Percentiles rank a stretch among this genome's conserved stretches.
Conservation (phyloP, 2,113 vertebrate genomes). For the Cyphomyrus plagiostoma region DNA sequence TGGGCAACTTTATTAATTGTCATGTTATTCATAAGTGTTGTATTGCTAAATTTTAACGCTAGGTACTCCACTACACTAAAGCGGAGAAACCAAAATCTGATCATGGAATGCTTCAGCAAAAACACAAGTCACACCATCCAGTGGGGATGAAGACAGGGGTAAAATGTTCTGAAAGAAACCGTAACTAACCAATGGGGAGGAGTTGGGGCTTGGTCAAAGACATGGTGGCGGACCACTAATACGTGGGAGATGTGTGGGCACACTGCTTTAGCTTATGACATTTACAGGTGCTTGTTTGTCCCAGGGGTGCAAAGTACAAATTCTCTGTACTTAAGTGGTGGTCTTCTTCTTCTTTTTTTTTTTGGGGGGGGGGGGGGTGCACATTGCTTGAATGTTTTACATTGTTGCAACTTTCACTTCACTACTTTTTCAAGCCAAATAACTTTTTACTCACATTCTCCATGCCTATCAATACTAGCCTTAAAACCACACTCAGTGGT, state of each 20-base stretch:
- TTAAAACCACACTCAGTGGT: background rate
- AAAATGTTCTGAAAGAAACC: background rate
- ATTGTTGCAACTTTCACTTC: background rate
- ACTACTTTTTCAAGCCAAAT: background rate
- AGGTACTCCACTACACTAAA: conserved; percentile 50
- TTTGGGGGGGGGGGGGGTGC: background rate
- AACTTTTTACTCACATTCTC: background rate
- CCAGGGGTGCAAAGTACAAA: background rate
- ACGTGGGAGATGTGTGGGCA: background rate
- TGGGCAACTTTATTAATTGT: background rate
- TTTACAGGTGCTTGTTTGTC: background rate
- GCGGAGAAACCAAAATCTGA: conserved; percentile 21
- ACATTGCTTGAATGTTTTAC: background rate
- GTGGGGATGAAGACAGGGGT: conserved; percentile 31
- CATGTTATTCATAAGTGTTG: background rate
- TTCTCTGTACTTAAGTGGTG: background rate
- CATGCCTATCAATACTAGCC: background rate
- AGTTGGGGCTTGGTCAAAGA: background rate
- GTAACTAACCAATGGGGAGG: conserved; percentile 22
- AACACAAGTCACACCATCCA: conserved; percentile 32
- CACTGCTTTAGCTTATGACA: background rate
- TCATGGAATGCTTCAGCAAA: conserved; percentile 33
- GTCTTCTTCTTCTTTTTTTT: background rate
- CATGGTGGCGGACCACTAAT: conserved; percentile 4
- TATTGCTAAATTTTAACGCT: background rate